Conservation (phyloP, 2,888 invertebrate species). For the Lagria hirta region DNA sequence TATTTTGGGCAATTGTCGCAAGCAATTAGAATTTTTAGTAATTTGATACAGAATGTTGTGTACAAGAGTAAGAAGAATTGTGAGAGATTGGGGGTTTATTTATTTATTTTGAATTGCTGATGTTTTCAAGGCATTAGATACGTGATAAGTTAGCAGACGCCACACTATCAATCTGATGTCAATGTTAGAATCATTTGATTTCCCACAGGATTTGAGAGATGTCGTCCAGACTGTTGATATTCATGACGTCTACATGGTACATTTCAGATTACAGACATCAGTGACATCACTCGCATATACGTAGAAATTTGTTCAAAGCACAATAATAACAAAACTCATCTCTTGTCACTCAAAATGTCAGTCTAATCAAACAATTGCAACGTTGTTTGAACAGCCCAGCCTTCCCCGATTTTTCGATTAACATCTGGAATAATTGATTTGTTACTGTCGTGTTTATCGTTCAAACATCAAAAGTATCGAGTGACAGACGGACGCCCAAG, state of each 20-base stretch:
- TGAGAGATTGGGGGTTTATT: no score
- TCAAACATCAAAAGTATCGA: constrained; percentile 3
- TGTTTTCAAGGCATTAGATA: constrained; percentile 24
- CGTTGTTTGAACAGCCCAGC: constrained; percentile 12
- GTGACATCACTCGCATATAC: constrained; percentile 11
- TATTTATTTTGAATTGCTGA: constrained; percentile 28
- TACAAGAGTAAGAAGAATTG: no score
- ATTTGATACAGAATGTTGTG: no score
- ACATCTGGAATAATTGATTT: constrained; percentile 9
- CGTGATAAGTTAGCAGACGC: constrained; percentile 26
- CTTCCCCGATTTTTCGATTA: constrained; percentile 13
- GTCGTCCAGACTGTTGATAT: constrained; percentile 37
- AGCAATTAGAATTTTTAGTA: no score
- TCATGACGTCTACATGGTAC: constrained; percentile 32
- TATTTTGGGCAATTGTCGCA: no score
- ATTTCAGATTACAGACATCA: constrained; percentile 21
- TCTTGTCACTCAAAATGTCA: constrained; percentile 22
- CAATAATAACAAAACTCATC: constrained; percentile 22
- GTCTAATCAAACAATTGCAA: constrained; percentile 18
- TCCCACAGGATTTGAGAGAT: constrained; percentile 32
- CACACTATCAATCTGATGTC: constrained; percentile 37
- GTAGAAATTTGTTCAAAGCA: constrained; percentile 18
- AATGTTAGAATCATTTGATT: constrained; percentile 38
- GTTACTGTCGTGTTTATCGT: constrained; percentile 4
- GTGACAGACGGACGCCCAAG: no score